phyloP scores from a whole-genome alignment of 2,888 invertebrate genomes.

The Cantharis flavilabris region DNA sequence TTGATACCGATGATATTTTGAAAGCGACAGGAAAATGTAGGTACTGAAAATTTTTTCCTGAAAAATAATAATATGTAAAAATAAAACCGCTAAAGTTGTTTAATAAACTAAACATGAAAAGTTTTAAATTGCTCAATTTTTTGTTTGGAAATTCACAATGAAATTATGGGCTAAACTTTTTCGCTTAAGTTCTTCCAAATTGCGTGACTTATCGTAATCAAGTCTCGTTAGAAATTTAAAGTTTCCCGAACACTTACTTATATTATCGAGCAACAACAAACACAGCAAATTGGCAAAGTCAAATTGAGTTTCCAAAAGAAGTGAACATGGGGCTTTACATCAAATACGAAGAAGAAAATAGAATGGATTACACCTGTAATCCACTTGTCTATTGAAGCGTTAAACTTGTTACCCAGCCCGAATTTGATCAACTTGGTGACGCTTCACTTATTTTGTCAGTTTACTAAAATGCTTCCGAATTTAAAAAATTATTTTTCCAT shows the following conservation, averaged over 20 bases:
- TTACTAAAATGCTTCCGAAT: not conserved
- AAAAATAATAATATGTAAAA: not conserved
- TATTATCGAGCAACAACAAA: not conserved
- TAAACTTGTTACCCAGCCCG: constrained; percentile 1
- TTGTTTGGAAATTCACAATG: not conserved
- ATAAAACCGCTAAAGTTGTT: not conserved
- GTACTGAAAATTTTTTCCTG: not conserved
- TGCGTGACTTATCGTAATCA: not conserved
- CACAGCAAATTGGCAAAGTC: not conserved
- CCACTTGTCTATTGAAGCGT: constrained; percentile 3
- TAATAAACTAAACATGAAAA: not conserved
- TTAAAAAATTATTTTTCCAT: not conserved
- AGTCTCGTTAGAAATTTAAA: not conserved
- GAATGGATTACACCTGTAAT: constrained; percentile 4
- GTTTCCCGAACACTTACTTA: not conserved
- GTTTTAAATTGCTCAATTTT: not conserved
- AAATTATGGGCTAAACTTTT: not conserved
- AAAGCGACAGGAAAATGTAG: not conserved
- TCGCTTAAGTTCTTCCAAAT: not conserved
- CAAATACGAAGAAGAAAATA: constrained; percentile 1
- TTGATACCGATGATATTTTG: not conserved
- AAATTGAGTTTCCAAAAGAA: constrained; percentile 1
- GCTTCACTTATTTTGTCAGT: not conserved
- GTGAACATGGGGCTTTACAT: not conserved
- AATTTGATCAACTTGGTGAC: not conserved